Evolutionary conservation across 2,113 vertebrate genomes (phyloP), one percentile per base, ranked within the genome.

Genomic region (Malaclemys terrapin): DNA sequence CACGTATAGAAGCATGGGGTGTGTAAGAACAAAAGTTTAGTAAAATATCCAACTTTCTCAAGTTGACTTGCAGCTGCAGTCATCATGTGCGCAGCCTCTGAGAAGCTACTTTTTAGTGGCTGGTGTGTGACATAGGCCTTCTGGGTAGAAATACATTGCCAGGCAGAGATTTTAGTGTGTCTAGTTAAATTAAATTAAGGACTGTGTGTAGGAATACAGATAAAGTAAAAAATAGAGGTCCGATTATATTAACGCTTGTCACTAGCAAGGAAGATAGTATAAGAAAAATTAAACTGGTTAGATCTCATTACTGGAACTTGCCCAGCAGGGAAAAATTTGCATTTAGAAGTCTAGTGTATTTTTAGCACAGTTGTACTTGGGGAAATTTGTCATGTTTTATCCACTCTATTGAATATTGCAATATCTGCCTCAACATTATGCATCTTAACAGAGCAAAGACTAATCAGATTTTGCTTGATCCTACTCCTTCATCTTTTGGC

Each of bases 321-420:
- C 47, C 17, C 16, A 47, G 75, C 24, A 90, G 38, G 85, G 22
- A 87, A 42, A 88, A 45, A 92, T 80, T 91, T 91, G 89, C 35
- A 57, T 59, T 89, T 50, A 78, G 17, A 27, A 53, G 16, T 53
- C 38, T 82, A 27, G 54, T 82, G 3, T 2, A 24, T 62, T 81
- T 92, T 91, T 92, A 69, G 53, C 80, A 89, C 62, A 75, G 29
- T 80, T 69, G 22, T 20, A 47, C 24, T 56, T 19, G 31, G 31
- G 17, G n/a, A 56, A 85, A 17, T 75, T 93, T 75, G 81, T 72
- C 80, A 72, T 38, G 38, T 88, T n/a, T 80, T 75, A 54, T 52
- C 78, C 75, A 16, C 52, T 1, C 1, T 89, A 45, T 1, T 22
- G 16, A n/a, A 75, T 79, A 12, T 11, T 31, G 80, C 35, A 50